Percentiles rank a stretch among this genome's conserved stretches.
Evolutionary conservation across 1,140 invertebrate genomes (phyloP).

Genomic region (Scaptomyza hsui): DNA sequence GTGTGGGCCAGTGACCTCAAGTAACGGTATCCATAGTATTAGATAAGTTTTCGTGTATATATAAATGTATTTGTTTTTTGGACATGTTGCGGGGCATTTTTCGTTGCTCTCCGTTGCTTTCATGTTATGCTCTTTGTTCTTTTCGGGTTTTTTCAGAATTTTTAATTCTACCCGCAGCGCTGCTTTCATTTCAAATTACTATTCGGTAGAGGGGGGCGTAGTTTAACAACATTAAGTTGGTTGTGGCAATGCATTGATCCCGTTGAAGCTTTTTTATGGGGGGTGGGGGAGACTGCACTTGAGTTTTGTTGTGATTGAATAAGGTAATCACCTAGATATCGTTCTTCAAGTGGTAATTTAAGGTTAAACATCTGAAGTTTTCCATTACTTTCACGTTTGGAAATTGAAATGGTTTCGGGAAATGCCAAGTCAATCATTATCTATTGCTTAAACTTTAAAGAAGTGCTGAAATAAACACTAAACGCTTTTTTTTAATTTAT

Average conservation of each 20-base stretch:
- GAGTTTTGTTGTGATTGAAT: constrained; percentile 34
- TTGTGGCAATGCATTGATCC: constrained; percentile 9
- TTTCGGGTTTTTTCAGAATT: constrained; percentile 8
- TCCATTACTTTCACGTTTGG: neutral
- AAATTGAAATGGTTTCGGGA: constrained; percentile 2
- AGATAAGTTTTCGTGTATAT: constrained; percentile 54
- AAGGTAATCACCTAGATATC: constrained; percentile 26
- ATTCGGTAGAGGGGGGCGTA: constrained; percentile 8
- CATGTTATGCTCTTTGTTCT: constrained; percentile 6
- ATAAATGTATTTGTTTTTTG: neutral
- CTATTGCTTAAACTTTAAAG: neutral
- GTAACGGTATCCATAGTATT: constrained; percentile 80
- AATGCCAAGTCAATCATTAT: constrained; percentile 2
- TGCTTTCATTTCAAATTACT: constrained; percentile 30
- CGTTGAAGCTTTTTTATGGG: constrained; percentile 21
- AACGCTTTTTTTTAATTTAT: too few species aligned
- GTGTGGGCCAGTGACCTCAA: constrained; percentile 71
- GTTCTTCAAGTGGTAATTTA: constrained; percentile 36
- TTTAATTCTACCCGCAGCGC: constrained; percentile 33
- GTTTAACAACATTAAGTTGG: constrained; percentile 10
- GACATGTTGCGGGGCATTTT: constrained; percentile 30
- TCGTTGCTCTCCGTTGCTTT: constrained; percentile 23
- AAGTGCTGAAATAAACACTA: neutral
- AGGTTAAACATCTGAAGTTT: constrained; percentile 12
- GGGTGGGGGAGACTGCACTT: constrained; percentile 4